Conservation (phyloP, 1,140 invertebrate genomes). For the Orussus abietinus region DNA sequence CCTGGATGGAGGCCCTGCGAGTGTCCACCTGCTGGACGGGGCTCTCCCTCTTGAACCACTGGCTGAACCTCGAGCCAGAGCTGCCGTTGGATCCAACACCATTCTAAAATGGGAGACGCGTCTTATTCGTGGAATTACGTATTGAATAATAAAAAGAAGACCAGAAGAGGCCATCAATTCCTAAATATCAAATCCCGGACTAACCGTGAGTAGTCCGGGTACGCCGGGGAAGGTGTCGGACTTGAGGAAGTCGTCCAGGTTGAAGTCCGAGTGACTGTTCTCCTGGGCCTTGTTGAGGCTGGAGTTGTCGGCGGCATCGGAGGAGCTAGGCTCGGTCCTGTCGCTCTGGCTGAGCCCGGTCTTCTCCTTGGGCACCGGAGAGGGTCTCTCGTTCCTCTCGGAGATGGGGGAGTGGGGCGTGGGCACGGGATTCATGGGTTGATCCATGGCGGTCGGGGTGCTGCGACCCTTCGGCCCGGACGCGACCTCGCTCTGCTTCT, state of each 20-base stretch:
- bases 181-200: constrained; percentile 20
- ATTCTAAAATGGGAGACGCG: too few species aligned
- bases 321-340: constrained; percentile 24
- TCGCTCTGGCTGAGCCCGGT: constrained; percentile 23
- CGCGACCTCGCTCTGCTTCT: constrained; percentile 32
- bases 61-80: constrained; percentile 61
- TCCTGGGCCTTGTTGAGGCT: constrained; percentile 29
- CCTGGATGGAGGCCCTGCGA: constrained; percentile 60
- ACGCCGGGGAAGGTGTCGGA: constrained; percentile 61
- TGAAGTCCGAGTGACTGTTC: constrained; percentile 55
- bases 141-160: constrained; percentile 1
- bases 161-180: too few species aligned
- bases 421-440: constrained; percentile 27
- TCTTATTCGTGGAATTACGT: too few species aligned
- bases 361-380: constrained; percentile 26
- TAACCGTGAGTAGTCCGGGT: constrained; percentile 60
- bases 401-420: constrained; percentile 44
- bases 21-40: constrained; percentile 54
- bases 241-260: constrained; percentile 71
- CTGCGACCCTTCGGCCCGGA: constrained; percentile 43
- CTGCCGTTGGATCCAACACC: constrained; percentile 53
- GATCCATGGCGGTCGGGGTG: constrained; percentile 43
- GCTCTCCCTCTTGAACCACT: constrained; percentile 63
- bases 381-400: constrained; percentile 34
- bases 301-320: constrained; percentile 19